Evolutionary conservation across 2,888 invertebrate species (phyloP).

Genomic region (Phaonia tiefii): DNA sequence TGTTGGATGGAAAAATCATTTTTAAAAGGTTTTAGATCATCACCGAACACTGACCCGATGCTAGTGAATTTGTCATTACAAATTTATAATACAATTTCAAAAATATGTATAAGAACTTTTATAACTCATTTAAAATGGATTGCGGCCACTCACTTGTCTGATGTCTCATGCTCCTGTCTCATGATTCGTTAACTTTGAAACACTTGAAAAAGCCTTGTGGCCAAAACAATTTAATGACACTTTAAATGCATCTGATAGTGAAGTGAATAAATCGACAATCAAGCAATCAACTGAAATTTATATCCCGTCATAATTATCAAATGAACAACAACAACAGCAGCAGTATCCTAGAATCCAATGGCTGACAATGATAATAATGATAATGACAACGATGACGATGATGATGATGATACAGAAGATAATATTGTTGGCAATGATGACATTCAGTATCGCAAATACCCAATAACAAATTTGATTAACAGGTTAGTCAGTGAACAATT

Average conservation of each 20-base stretch:
- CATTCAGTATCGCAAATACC: background rate
- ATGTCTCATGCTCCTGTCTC: background rate
- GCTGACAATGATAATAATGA: slow-evolving; percentile 21
- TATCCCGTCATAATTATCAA: slow-evolving; percentile 79
- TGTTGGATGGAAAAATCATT: no score
- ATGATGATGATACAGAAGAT: slow-evolving; percentile 2
- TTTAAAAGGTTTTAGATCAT: no score
- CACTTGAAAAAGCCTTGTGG: background rate
- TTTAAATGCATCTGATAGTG: slow-evolving; percentile 64
- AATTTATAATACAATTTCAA: no score
- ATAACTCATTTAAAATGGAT: no score
- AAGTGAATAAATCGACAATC: slow-evolving; percentile 78
- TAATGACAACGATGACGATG: slow-evolving; percentile 1
- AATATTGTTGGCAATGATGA: slow-evolving; percentile 1
- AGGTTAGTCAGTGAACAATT: no score
- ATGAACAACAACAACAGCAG: slow-evolving; percentile 40
- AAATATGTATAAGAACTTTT: no score
- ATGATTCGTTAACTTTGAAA: background rate
- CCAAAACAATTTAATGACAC: slow-evolving; percentile 48
- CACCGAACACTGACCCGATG: no score
- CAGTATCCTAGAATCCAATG: slow-evolving; percentile 35
- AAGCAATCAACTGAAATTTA: slow-evolving; percentile 79
- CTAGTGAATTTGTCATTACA: no score
- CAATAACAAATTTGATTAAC: background rate
- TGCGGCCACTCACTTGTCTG: no score